Evolutionary conservation across 2,113 vertebrate species (phyloP), one percentile per base, ranked within the genome.

Genomic region (Pimephales promelas): DNA sequence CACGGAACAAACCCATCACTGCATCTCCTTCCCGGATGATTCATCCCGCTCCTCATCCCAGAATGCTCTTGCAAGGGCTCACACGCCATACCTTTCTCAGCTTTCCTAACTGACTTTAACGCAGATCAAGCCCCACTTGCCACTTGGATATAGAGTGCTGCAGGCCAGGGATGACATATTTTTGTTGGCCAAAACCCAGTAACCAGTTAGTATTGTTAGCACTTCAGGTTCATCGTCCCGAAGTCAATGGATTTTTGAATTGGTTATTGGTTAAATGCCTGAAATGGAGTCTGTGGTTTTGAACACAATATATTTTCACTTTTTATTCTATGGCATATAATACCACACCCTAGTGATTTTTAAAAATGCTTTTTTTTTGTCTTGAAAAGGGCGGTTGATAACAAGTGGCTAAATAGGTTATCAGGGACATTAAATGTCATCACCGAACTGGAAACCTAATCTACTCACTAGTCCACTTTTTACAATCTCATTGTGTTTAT

Each of bases 71-170:
- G 91, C 92, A 91, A 94, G 90, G 83, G 86, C 86, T 92, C 81
- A 88, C 93, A 92, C 91, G 90, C 91, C 90, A 91, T 92, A 86
- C 91, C 88, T 83, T 83, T 89, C 90, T 80, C 86, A 85, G 79
- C 82, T 87, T 86, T 85, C 86, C 85, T 79, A n/a, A 31, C 24
- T 20, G 2, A 20, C 49, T 5, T 34, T 24, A n/a, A 14, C 36
- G 18, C 8, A 10, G 9, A 22, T 75, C 49, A 54, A 22, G 26
- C 54, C 18, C 14, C 61, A 34, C 43, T 61, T 71, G 34, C 14
- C 61, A 34, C 43, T 61, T 71, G 34, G 22, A 43, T 4, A 61
- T 73, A 9, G 13, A 43, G 57, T 59, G 18, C 52, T 20, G 18
- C 52, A 54, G 18, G 52, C 6, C 52, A 54, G 18, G 52, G 52